Base-by-base conservation (phyloP, 2,113 vertebrate species). In the Oryzias celebensis region DNA sequence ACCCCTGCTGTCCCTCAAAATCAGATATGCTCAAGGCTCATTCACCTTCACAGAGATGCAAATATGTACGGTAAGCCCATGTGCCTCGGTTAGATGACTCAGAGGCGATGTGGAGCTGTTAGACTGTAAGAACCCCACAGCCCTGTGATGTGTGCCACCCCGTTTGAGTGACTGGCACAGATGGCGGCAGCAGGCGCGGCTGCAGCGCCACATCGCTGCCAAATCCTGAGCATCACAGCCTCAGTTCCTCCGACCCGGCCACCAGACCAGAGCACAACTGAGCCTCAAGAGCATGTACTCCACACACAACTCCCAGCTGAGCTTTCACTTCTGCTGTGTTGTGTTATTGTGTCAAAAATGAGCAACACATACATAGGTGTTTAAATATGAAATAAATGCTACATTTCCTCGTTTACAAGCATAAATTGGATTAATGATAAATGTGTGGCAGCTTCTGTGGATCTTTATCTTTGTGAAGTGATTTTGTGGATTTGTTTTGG, bases 141-240 rank as follows among this genome's bases (percentile, higher is more conserved):
- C 3, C 10, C 44, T 2, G 64, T 57, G 66, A 62, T 48, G 46
- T 58, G 24, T 20, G 42, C 16, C 71, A 52, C 82, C 75, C 81
- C 62, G 50, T 65, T 60, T 60, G 73, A 23, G 43, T 66, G 80
- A 80, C 69, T 67, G 73, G 44, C 81, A 71, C 90, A 90, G 87
- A 89, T 87, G 89, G 75, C 31, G 8, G 22, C 53, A 13, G 67
- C 50, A 71, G 57, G 85, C 82, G 57, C 76, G 70, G 66, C 65
- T 72, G 85, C 79, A 77, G 68, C 44, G 43, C 59, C 51, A 55
- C 71, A 18, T 61, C 47, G 41, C 41, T 36, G 31, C 31, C 31
- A 36, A 10, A 36, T 36, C n/a, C 46, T 69, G 62, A 48, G 16
- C 0, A 14, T 48, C 23, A 67, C 24, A 65, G 54, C 24, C 46